These are phyloP conservation scores for Paedocypris sp. DNA, from an alignment of 2,113 vertebrate species.

Conservation along the genomic window DNA sequence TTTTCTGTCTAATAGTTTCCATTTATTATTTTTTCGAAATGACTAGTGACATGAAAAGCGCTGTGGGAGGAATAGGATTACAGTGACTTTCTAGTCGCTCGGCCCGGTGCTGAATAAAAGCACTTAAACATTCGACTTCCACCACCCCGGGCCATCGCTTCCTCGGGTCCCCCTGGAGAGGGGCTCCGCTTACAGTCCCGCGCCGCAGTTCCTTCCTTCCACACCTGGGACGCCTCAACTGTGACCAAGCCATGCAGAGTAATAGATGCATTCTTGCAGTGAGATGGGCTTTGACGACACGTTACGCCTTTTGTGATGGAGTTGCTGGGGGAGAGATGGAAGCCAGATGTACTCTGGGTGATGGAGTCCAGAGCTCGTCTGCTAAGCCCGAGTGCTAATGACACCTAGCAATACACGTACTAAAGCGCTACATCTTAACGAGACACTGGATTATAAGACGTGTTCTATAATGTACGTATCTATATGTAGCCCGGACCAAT, in stretches of 20 bases:
- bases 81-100: background rate
- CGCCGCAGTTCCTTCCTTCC: background rate
- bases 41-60: background rate
- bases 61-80: background rate
- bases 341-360: conserved; percentile 73
- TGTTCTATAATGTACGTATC: no score
- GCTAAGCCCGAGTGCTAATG: conserved; percentile 64
- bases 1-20: background rate
- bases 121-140: background rate
- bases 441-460: no score
- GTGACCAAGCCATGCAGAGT: background rate
- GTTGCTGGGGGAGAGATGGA: conserved; percentile 55
- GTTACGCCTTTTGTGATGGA: conserved; percentile 46
- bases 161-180: no score
- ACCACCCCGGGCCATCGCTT: background rate
- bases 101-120: background rate
- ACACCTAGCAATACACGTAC: no score
- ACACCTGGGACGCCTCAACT: conserved; percentile 4
- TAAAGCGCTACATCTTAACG: no score
- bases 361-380: conserved; percentile 76
- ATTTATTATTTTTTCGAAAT: background rate
- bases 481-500: no score
- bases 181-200: background rate
- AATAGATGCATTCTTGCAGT: conserved; percentile 39
- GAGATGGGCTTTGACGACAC: conserved; percentile 44